Conservation (phyloP, 2,888 invertebrate genomes). For the Chaitophorus viminalis region DNA sequence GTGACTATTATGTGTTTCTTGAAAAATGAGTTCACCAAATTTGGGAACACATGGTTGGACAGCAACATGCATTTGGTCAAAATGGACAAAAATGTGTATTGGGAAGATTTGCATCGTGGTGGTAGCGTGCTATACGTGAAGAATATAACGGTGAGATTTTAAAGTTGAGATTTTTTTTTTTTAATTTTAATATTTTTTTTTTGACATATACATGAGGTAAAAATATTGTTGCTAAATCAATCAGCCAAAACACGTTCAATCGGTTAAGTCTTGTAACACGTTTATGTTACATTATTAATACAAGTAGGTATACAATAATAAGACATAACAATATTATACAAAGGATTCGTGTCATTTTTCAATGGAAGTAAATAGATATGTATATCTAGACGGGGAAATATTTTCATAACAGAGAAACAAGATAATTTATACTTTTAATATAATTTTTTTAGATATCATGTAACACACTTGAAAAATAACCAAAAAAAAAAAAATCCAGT, state of each 20-base stretch:
- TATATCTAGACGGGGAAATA: neutral
- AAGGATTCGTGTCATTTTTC: too few species aligned
- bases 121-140: slow-evolving; percentile 84
- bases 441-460: too few species aligned
- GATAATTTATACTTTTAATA: too few species aligned
- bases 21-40: slow-evolving; percentile 71
- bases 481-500: too few species aligned
- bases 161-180: slow-evolving; percentile 11
- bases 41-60: slow-evolving; percentile 84
- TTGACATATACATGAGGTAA: neutral
- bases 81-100: slow-evolving; percentile 79
- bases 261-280: neutral
- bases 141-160: slow-evolving; percentile 75
- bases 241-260: neutral
- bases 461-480: too few species aligned
- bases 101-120: slow-evolving; percentile 82
- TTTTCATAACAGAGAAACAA: neutral
- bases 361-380: neutral
- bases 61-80: slow-evolving; percentile 80
- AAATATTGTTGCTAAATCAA: neutral
- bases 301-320: neutral
- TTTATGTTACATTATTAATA: neutral
- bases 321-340: slow-evolving; percentile 32
- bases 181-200: too few species aligned
- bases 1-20: slow-evolving; percentile 78